Evolutionary conservation across 2,797 vertebrate species (phyloP).

Genomic region (Diplodus sargus): DNA sequence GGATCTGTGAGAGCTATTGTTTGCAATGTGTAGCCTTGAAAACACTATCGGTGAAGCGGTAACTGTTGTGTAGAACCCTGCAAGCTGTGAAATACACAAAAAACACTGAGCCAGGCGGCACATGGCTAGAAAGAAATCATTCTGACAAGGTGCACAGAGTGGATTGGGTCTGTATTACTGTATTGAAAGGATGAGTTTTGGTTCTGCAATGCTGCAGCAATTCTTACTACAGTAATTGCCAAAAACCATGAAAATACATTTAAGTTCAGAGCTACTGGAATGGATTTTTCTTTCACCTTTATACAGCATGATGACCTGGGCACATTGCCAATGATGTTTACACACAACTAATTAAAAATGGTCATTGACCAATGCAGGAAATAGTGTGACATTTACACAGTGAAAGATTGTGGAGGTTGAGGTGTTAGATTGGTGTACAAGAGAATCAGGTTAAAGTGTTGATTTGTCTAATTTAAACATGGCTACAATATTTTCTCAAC

Average conservation of each 20-base stretch:
- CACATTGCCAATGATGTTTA: not conserved
- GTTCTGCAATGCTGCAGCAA: not conserved
- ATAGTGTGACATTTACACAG: not conserved
- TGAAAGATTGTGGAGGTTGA: not conserved
- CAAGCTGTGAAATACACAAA: conserved; percentile 16
- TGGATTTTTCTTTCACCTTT: not conserved
- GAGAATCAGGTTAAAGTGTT: not conserved
- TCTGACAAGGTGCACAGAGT: not conserved
- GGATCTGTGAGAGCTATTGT: conserved; percentile 1
- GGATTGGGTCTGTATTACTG: not conserved
- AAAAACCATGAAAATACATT: not conserved
- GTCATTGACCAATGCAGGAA: not conserved
- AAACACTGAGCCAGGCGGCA: conserved; percentile 1
- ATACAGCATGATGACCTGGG: not conserved
- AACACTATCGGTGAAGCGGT: not conserved
- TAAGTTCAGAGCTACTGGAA: not conserved
- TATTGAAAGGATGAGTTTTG: not conserved
- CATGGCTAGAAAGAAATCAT: conserved; percentile 3
- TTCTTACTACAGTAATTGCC: not conserved
- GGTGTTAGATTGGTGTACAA: not conserved
- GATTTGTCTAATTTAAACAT: not conserved
- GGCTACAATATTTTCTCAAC: not conserved
- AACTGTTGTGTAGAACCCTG: not conserved
- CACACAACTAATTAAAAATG: not conserved
- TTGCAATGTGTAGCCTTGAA: conserved; percentile 5